Conservation (phyloP, 1,140 invertebrate species). For the Polyergus mexicanus region DNA sequence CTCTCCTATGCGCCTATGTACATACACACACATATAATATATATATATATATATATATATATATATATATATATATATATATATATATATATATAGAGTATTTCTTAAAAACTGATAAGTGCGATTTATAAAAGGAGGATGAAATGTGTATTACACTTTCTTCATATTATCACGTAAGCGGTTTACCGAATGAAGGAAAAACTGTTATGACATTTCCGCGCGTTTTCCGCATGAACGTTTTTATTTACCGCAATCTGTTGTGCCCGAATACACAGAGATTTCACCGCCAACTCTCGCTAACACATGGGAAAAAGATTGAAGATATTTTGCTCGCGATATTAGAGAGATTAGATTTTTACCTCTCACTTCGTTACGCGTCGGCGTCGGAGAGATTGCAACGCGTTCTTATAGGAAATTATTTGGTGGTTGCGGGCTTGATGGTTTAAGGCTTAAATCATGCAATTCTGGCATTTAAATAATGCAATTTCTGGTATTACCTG, state of each 20-base stretch:
- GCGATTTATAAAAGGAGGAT: slow-evolving; percentile 4
- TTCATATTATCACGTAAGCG: slow-evolving; percentile 1
- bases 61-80: no score
- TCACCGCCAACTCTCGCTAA: not conserved
- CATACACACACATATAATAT: no score
- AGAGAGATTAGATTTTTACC: slow-evolving; percentile 52
- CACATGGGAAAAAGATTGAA: slow-evolving; percentile 27
- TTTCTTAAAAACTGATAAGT: not conserved
- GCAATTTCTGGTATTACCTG: slow-evolving; percentile 53
- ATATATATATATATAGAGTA: not conserved
- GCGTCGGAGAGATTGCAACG: not conserved
- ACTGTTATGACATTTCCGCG: slow-evolving; percentile 47
- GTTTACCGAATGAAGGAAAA: slow-evolving; percentile 43
- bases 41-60: no score
- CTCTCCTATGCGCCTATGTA: no score
- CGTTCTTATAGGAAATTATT: slow-evolving; percentile 38
- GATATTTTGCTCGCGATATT: slow-evolving; percentile 30
- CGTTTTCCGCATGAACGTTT: slow-evolving; percentile 28
- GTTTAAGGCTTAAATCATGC: slow-evolving; percentile 45
- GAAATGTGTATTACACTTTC: not conserved
- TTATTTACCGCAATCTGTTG: slow-evolving; percentile 48
- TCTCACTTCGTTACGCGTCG: not conserved
- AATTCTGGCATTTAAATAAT: slow-evolving; percentile 49
- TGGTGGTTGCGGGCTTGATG: not conserved
- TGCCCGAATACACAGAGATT: not conserved